Evolutionary conservation across 2,113 vertebrate species (phyloP).

Genomic region (Laterallus jamaicensis): DNA sequence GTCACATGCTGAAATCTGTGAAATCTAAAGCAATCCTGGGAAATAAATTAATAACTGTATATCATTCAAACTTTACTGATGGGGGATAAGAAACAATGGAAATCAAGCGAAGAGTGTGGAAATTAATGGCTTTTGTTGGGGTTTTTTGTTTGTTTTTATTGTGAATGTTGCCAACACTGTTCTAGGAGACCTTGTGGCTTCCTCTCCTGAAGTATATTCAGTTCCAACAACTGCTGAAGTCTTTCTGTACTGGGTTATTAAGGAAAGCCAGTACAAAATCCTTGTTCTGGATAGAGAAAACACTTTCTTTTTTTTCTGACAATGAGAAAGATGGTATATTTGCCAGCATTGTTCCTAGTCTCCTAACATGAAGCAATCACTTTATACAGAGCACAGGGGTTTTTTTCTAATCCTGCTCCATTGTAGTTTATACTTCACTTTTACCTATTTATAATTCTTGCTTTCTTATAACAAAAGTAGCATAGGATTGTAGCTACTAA

Average conservation of each 20-base stretch:
- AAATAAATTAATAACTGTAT: not conserved
- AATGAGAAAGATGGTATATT: not conserved
- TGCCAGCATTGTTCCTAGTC: not conserved
- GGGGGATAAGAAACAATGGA: not conserved
- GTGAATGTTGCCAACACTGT: not conserved
- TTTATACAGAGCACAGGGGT: not conserved
- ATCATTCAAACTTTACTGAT: not conserved
- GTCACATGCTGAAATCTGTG: slow-evolving; percentile 26
- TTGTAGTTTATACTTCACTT: not conserved
- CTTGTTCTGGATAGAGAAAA: not conserved
- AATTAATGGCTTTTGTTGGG: not conserved
- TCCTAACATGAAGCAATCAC: not conserved
- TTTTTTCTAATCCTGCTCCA: not conserved
- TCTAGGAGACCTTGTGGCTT: not conserved
- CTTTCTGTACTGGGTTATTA: not conserved
- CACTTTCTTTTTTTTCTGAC: not conserved
- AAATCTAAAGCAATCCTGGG: not conserved
- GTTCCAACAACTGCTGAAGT: not conserved
- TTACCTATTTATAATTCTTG: not conserved
- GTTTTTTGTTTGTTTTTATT: not conserved
- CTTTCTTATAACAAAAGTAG: not conserved
- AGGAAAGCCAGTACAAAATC: not conserved
- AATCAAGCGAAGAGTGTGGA: not conserved
- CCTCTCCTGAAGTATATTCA: not conserved
- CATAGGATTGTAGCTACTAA: not conserved